phyloP scores from a whole-genome alignment of 2,888 invertebrate genomes.

The Pachliopta kotzebuea region DNA sequence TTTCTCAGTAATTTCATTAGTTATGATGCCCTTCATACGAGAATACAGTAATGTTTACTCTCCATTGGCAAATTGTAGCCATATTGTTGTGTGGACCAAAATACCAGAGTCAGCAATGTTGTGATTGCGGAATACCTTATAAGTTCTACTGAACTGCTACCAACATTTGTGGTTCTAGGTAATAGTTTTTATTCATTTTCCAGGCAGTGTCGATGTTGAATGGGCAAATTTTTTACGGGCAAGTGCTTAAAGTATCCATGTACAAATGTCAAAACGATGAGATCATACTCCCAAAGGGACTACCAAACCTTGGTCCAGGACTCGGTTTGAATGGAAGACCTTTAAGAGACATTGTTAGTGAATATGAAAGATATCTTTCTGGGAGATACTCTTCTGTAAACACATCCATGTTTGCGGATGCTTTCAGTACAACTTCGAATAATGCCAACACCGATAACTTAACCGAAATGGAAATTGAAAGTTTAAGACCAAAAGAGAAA shows the following conservation, averaged over 20 bases:
- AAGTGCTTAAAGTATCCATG: slow-evolving; percentile 47
- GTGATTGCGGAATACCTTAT: too few relatives aligned
- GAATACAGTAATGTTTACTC: too few relatives aligned
- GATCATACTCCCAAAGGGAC: slow-evolving; percentile 55
- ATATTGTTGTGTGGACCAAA: too few relatives aligned
- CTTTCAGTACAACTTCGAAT: neutral
- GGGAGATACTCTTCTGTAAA: slow-evolving; percentile 35
- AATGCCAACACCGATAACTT: neutral
- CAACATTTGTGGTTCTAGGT: too few relatives aligned
- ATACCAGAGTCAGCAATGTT: too few relatives aligned
- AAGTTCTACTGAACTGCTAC: too few relatives aligned
- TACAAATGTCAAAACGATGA: slow-evolving; percentile 37
- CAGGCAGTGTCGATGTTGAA: slow-evolving; percentile 69
- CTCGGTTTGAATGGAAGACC: slow-evolving; percentile 54
- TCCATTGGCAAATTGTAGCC: too few relatives aligned
- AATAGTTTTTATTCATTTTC: slow-evolving; percentile 29
- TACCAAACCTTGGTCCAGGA: slow-evolving; percentile 51
- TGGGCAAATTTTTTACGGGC: slow-evolving; percentile 51
- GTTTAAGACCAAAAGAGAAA: neutral
- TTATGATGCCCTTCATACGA: too few relatives aligned
- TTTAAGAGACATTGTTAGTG: slow-evolving; percentile 47
- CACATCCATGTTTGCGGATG: slow-evolving; percentile 28
- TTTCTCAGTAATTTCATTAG: too few relatives aligned
- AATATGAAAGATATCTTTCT: slow-evolving; percentile 50
- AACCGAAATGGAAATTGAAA: neutral